Conservation (phyloP, 1,140 invertebrate species). For the Tetragnatha versicolor region DNA sequence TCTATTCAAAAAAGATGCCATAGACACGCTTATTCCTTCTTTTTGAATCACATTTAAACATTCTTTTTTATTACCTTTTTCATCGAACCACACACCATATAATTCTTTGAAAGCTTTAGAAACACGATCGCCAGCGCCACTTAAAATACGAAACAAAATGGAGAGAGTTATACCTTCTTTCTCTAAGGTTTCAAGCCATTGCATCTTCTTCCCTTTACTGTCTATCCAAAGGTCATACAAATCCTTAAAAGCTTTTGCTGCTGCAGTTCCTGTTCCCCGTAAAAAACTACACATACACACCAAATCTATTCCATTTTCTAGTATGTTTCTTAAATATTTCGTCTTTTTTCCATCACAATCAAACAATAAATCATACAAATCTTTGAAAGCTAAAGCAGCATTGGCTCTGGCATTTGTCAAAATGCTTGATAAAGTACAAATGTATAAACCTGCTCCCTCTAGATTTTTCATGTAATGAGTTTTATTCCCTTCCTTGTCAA, state of each 20-base stretch:
- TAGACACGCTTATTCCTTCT: too few relatives aligned
- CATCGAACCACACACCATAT: too few relatives aligned
- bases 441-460: background rate
- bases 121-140: background rate
- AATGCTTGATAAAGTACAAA: background rate
- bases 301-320: background rate
- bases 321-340: background rate
- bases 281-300: background rate
- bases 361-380: slow-evolving; percentile 18
- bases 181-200: background rate
- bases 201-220: background rate
- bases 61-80: too few relatives aligned
- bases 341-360: background rate
- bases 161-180: background rate
- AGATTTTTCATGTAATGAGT: background rate
- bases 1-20: too few relatives aligned
- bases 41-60: too few relatives aligned
- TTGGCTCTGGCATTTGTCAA: background rate
- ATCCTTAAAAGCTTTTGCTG: slow-evolving; percentile 10
- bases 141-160: background rate
- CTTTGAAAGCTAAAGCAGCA: background rate
- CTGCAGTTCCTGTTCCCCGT: background rate
- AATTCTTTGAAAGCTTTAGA: slow-evolving; percentile 10
- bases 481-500: background rate
- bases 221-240: slow-evolving; percentile 2